Conservation (phyloP, 2,888 invertebrate genomes). For the Philopedon plagiatum region DNA sequence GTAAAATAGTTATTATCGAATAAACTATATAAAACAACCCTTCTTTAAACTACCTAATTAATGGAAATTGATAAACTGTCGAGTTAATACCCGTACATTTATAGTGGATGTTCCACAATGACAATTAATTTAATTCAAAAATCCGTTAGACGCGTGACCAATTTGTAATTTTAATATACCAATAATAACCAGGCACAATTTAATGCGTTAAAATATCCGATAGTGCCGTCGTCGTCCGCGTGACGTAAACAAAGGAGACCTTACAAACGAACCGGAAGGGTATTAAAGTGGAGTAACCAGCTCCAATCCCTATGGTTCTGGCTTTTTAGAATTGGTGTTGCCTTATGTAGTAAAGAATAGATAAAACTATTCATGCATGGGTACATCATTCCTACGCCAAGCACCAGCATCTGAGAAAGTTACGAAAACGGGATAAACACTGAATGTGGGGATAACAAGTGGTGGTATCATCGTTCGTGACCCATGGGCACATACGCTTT, state of each 20-base stretch:
- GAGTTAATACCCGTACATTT: neutral
- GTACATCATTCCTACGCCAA: too few species aligned
- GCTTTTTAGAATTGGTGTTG: too few species aligned
- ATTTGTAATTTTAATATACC: slow-evolving; percentile 45
- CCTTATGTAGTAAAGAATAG: too few species aligned
- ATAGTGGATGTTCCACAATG: slow-evolving; percentile 3
- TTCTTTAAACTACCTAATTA: neutral
- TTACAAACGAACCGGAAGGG: neutral
- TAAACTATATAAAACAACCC: too few species aligned
- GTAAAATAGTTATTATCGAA: too few species aligned
- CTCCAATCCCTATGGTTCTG: too few species aligned
- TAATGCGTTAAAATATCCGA: slow-evolving; percentile 38
- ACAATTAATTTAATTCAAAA: slow-evolving; percentile 40
- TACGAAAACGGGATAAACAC: too few species aligned
- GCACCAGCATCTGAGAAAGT: too few species aligned
- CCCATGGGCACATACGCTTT: too few species aligned
- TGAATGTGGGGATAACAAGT: too few species aligned
- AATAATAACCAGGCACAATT: slow-evolving; percentile 32
- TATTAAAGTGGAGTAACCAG: neutral
- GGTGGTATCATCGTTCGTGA: too few species aligned
- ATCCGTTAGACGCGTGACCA: slow-evolving; percentile 31
- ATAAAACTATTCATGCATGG: too few species aligned
- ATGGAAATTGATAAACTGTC: neutral
- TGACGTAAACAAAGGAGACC: slow-evolving; percentile 14
- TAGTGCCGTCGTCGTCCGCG: neutral